phyloP scores from a whole-genome alignment of 35 echinoderm and acorn worm species.

The Hemicentrotus pulcherrimus region DNA sequence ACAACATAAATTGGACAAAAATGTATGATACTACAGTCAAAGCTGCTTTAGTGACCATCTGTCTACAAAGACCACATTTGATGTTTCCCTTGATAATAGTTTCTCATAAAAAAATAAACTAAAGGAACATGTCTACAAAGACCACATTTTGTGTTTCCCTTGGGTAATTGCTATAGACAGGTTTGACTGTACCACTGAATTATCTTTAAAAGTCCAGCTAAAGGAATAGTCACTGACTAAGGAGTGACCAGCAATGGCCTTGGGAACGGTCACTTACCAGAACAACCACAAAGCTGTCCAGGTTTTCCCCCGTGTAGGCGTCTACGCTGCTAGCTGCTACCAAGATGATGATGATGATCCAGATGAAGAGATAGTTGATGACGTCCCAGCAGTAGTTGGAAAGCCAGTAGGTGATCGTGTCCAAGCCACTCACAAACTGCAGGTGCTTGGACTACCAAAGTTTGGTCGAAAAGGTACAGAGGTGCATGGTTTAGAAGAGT shows the following conservation, averaged over 20 bases:
- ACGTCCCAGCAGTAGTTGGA: conserved; percentile 91
- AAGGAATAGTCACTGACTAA: background rate
- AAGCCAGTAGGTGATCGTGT: conserved; percentile 88
- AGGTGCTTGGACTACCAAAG: conserved; percentile 86
- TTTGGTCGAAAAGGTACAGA: conserved; percentile 13
- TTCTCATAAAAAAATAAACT: no score
- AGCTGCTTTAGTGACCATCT: no score
- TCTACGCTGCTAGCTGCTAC: conserved; percentile 79
- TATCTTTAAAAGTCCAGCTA: no score
- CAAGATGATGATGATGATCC: conserved; percentile 64
- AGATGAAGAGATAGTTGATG: conserved; percentile 87
- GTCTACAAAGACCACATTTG: no score
- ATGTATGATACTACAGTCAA: no score
- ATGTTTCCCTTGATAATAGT: no score
- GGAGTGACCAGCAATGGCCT: background rate
- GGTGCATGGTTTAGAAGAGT: background rate
- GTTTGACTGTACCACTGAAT: no score
- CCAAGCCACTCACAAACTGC: conserved; percentile 97
- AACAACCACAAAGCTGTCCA: conserved; percentile 74
- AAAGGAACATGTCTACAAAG: no score
- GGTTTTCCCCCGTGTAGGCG: conserved; percentile 69
- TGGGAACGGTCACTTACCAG: conserved; percentile 64
- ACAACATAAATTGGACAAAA: no score
- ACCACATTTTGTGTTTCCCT: no score
- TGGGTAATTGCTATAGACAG: no score